These are phyloP conservation scores for Eulemur mongoz DNA, from an alignment of 2,797 vertebrate genomes.

Conservation along the genomic window DNA sequence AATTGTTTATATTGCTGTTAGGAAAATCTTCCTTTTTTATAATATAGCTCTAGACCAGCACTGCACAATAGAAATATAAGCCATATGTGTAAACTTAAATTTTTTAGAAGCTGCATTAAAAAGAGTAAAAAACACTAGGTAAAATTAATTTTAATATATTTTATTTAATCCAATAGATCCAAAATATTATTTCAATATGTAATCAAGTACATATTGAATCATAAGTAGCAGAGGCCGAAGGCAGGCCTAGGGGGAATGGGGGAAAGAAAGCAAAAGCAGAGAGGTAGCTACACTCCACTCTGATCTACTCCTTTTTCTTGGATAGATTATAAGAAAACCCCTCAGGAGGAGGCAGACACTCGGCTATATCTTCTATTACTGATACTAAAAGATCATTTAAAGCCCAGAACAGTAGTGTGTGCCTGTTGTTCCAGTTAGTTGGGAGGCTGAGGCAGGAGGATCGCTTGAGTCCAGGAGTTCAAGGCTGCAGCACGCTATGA, in stretches of 20 bases:
- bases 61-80: background rate
- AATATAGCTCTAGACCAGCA: background rate
- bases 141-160: slow-evolving; percentile 30
- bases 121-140: background rate
- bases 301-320: background rate
- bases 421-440: no score
- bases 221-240: background rate
- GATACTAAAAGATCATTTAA: background rate
- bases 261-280: background rate
- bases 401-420: no score
- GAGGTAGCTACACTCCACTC: no score
- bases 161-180: background rate
- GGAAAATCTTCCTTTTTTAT: background rate
- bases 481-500: no score
- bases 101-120: background rate
- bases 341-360: background rate
- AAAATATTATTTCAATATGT: background rate
- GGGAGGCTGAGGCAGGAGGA: no score
- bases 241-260: background rate
- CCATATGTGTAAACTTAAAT: background rate
- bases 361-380: background rate
- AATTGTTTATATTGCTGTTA: background rate
- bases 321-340: background rate
- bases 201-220: background rate
- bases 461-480: no score